A percentile compares a stretch with the other conserved stretches of the same genome.
phyloP scores from a whole-genome alignment of 2,797 vertebrate genomes.

The Hemitrygon akajei region DNA sequence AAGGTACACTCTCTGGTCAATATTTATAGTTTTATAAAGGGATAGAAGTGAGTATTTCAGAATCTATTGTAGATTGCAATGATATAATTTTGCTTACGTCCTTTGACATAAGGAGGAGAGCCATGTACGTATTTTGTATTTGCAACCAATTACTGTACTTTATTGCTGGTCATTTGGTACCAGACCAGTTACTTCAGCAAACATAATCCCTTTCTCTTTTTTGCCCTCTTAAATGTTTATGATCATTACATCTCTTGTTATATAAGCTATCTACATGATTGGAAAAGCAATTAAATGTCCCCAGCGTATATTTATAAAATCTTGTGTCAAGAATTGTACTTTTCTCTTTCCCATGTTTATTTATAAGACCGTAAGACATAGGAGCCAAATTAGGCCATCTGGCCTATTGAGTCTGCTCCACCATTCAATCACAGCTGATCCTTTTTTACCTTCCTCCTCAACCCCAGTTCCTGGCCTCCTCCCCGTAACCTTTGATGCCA shows the following conservation, averaged over 20 bases:
- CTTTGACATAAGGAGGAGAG: background rate
- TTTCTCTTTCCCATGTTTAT: background rate
- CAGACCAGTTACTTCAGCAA: constrained; percentile 10
- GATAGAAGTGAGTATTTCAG: background rate
- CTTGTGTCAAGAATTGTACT: background rate
- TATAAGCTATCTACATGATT: background rate
- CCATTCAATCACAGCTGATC: no score
- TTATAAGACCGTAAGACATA: no score
- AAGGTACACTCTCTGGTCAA: no score
- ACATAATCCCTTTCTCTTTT: background rate
- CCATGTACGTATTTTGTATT: background rate
- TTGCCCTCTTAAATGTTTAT: background rate
- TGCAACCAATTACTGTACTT: background rate
- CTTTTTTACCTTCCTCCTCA: no score
- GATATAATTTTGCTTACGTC: background rate
- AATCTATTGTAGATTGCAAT: background rate
- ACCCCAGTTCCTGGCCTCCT: no score
- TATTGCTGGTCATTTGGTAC: background rate
- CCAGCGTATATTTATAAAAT: no score
- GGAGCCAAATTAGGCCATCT: no score
- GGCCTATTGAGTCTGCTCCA: no score
- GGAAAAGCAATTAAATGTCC: background rate
- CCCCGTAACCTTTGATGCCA: no score
- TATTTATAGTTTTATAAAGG: background rate
- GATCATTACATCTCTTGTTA: background rate